phyloP scores from a whole-genome alignment of 1,140 invertebrate genomes.

The Drosophila kanapiae region DNA sequence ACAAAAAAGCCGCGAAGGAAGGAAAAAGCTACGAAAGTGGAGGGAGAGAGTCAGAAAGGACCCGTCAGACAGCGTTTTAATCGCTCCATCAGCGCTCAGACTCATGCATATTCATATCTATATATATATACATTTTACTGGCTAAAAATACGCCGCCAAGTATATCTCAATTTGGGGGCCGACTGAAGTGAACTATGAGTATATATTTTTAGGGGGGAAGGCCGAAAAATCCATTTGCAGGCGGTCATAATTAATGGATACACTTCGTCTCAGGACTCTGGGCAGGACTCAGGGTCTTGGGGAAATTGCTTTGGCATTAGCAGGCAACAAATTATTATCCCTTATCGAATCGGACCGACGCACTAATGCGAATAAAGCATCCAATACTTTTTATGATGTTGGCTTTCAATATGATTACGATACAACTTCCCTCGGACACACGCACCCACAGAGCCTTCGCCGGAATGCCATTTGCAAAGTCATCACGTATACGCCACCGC shows the following conservation, averaged over 20 bases:
- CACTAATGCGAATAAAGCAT: constrained; percentile 67
- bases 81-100: constrained; percentile 38
- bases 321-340: constrained; percentile 77
- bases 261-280: constrained; percentile 10
- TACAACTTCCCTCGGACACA: constrained; percentile 16
- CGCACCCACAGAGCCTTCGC: not conserved
- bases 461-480: constrained; percentile 75
- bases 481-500: constrained; percentile 79
- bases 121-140: constrained; percentile 1
- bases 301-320: constrained; percentile 38
- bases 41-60: not conserved
- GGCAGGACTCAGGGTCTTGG: not conserved
- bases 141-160: constrained; percentile 11
- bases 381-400: constrained; percentile 69
- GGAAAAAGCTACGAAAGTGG: constrained; percentile 48
- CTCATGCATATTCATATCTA: constrained; percentile 26
- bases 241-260: constrained; percentile 42
- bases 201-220: constrained; percentile 3
- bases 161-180: constrained; percentile 23
- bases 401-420: constrained; percentile 71
- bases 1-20: constrained; percentile 19
- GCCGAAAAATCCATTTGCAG: constrained; percentile 15
- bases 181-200: constrained; percentile 29
- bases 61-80: constrained; percentile 36
- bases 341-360: constrained; percentile 64